These are phyloP conservation scores for Melieria crassipennis DNA, from an alignment of 2,888 invertebrate genomes.

Conservation along the genomic window DNA sequence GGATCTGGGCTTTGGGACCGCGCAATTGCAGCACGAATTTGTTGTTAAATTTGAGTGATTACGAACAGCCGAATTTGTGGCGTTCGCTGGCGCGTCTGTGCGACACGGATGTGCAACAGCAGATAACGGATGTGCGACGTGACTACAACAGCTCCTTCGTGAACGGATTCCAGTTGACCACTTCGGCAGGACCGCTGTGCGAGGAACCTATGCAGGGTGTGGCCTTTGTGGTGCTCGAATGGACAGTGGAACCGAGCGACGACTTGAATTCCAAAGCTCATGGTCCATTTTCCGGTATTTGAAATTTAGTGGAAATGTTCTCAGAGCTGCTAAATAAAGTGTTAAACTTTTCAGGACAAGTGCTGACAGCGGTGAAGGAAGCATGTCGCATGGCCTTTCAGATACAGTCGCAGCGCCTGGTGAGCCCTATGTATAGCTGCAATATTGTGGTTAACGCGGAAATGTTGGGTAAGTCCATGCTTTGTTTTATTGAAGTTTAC, in stretches of 20 bases:
- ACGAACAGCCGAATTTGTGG: slow-evolving; percentile 73
- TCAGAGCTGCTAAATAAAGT: not conserved
- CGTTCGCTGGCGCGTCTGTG: slow-evolving; percentile 57
- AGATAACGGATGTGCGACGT: slow-evolving; percentile 68
- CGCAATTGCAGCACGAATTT: slow-evolving; percentile 89
- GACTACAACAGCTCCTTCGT: slow-evolving; percentile 82
- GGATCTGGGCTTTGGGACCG: slow-evolving; percentile 94
- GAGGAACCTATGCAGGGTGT: slow-evolving; percentile 98
- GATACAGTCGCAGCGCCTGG: slow-evolving; percentile 87
- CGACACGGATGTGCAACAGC: slow-evolving; percentile 38
- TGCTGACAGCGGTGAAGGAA: slow-evolving; percentile 91
- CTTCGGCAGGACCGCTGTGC: slow-evolving; percentile 91
- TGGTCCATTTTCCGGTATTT: slow-evolving; percentile 69
- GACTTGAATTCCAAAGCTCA: slow-evolving; percentile 59
- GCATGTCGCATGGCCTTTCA: slow-evolving; percentile 89
- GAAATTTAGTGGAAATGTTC: not conserved
- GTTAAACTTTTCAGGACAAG: slow-evolving; percentile 73
- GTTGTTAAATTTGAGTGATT: slow-evolving; percentile 80
- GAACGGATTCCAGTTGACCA: slow-evolving; percentile 87
- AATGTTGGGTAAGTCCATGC: slow-evolving; percentile 79
- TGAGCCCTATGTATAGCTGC: slow-evolving; percentile 93
- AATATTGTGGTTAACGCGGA: slow-evolving; percentile 86
- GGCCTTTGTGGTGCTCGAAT: slow-evolving; percentile 88
- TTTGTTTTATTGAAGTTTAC: not conserved
- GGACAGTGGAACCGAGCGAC: slow-evolving; percentile 70